phyloP scores from a whole-genome alignment of 2,113 vertebrate genomes.

The Copsychus sechellarum region DNA sequence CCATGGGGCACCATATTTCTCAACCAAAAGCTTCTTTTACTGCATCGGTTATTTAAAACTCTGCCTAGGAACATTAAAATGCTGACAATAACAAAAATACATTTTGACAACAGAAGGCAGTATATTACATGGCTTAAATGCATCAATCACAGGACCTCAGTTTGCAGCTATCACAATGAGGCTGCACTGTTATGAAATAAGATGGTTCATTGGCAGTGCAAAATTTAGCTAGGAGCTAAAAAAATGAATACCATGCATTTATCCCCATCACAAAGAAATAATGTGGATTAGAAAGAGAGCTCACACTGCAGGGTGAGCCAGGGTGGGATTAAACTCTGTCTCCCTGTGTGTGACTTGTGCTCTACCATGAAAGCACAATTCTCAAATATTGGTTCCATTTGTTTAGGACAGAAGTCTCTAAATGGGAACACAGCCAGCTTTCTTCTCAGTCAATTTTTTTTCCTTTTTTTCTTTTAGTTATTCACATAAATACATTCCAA shows the following conservation, averaged over 20 bases:
- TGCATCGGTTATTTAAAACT: constrained; percentile 10
- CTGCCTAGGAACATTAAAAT: background rate
- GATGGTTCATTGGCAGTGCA: background rate
- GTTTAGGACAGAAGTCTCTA: background rate
- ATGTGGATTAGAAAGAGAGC: background rate
- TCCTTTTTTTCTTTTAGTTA: background rate
- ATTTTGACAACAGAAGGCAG: background rate
- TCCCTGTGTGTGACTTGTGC: background rate
- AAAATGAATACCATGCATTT: background rate
- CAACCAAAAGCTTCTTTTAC: background rate
- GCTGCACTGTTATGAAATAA: background rate
- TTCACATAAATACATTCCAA: background rate
- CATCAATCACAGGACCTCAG: background rate
- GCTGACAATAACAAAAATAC: constrained; percentile 11
- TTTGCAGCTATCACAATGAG: background rate
- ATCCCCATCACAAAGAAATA: background rate
- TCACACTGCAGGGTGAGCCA: background rate
- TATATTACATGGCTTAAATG: background rate
- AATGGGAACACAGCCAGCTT: background rate
- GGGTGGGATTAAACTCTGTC: background rate
- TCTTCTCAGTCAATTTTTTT: background rate
- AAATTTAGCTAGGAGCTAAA: background rate
- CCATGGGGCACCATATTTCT: background rate
- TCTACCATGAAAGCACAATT: background rate
- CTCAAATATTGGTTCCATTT: background rate